These are phyloP conservation scores for Charadrius vociferus DNA, from an alignment of 2,113 vertebrate genomes.

Conservation along the genomic window DNA sequence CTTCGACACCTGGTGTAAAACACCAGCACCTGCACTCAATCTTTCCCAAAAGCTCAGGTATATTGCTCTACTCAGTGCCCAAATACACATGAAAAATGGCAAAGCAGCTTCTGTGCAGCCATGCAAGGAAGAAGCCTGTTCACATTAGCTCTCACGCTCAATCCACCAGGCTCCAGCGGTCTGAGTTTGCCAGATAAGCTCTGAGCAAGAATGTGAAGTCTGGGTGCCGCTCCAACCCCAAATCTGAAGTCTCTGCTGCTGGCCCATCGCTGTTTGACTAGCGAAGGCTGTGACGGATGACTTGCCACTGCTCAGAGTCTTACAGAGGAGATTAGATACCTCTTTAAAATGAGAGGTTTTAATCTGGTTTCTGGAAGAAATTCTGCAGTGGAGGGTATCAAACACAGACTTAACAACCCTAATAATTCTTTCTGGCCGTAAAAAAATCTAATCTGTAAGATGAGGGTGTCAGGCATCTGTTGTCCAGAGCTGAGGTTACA, in stretches of 20 bases:
- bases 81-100: background rate
- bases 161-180: slow-evolving; percentile 21
- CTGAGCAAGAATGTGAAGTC: slow-evolving; percentile 26
- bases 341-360: background rate
- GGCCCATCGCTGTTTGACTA: background rate
- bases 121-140: background rate
- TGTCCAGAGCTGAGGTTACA: background rate
- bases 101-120: background rate
- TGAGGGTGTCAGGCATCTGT: background rate
- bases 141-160: background rate
- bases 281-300: slow-evolving; percentile 11
- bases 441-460: background rate
- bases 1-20: background rate
- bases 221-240: slow-evolving; percentile 31
- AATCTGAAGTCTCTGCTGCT: background rate
- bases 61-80: background rate
- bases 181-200: slow-evolving; percentile 54
- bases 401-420: background rate
- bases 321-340: slow-evolving; percentile 45
- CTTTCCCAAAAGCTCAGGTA: background rate
- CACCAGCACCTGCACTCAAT: background rate
- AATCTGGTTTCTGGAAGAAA: slow-evolving; percentile 37
- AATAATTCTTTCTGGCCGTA: background rate
- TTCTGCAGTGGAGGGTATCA: background rate
- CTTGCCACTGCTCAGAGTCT: background rate